These are phyloP conservation scores for Frankliniella fusca DNA, from an alignment of 2,888 invertebrate species.

Conservation along the genomic window DNA sequence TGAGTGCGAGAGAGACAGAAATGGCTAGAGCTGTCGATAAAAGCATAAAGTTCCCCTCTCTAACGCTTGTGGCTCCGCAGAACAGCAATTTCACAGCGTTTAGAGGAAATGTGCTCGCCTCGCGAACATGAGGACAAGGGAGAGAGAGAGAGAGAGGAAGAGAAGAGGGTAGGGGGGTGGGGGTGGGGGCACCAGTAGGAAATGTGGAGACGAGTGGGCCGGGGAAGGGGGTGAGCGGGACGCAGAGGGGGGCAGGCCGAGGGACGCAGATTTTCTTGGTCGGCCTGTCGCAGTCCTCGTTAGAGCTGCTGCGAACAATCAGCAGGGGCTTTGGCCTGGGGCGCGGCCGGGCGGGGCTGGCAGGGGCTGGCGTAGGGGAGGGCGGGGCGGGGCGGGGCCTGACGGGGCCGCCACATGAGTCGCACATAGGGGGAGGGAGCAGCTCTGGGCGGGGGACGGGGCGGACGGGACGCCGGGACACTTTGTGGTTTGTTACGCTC, in stretches of 20 bases:
- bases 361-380: neutral
- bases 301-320: neutral
- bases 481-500: too few species aligned
- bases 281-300: neutral
- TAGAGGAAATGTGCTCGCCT: conserved; percentile 12
- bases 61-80: neutral
- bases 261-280: neutral
- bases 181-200: neutral
- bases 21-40: too few species aligned
- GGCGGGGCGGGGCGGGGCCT: neutral
- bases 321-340: neutral
- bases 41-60: too few species aligned
- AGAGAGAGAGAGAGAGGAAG: neutral
- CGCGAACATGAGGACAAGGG: neutral
- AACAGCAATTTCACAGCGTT: conserved; percentile 24
- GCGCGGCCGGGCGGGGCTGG: neutral
- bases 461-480: too few species aligned
- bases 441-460: too few species aligned
- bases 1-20: too few species aligned
- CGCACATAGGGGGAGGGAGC: neutral
- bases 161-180: neutral
- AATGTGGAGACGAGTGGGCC: neutral
- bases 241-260: neutral
- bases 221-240: neutral
- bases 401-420: neutral